Base-by-base conservation (phyloP, 2,888 invertebrate genomes). In the Dromius quadrimaculatus region DNA sequence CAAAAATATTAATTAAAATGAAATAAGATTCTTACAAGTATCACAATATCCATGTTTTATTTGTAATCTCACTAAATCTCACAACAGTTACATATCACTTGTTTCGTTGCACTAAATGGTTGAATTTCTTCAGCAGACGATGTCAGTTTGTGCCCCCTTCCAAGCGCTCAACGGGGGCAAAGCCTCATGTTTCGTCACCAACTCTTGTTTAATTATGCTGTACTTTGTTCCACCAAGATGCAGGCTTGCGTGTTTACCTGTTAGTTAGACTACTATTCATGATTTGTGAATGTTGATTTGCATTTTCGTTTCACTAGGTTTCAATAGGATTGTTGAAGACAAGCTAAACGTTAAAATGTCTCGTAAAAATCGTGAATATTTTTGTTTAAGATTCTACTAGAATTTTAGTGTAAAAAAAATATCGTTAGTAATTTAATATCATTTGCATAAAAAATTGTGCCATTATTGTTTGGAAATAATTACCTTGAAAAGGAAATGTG, bases 141-240 rank as follows among this genome's bases (percentile, higher is more conserved):
- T 64, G 45, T 47, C 19, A 64, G 45, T 13, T n/a, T 32, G 34
- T 15, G 23, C 34, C n/a, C 32, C 34, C 66, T 36, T 50, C 19
- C 36, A 17, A 2, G 8, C 13, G 15, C 22, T 23, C 54, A 13
- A 38, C 38, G 28, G 34, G 34, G 57, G 36, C 50, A 54, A 28
- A 28, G 28, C 15, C 28, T 54, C 11, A 11, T 19, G 38, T 66
- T 66, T 66, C 66, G 41, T 66, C 54, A 54, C 66, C 57, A 38
- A 66, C 54, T 66, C 57, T 66, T 41, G 38, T 66, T 66, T 66
- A 66, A 66, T 66, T 66, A 66, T 22, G 13, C 22, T 19, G 23
- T 22, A 57, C 54, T 66, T 54, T 66, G 66, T 66, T 66, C 66
- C 66, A 57, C 66, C 54, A 66, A 50, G 50, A 66, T 34, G 11